Evolutionary conservation across 2,113 vertebrate genomes (phyloP), one percentile per base, ranked within the genome.

Genomic region (Pao palembangensis): DNA sequence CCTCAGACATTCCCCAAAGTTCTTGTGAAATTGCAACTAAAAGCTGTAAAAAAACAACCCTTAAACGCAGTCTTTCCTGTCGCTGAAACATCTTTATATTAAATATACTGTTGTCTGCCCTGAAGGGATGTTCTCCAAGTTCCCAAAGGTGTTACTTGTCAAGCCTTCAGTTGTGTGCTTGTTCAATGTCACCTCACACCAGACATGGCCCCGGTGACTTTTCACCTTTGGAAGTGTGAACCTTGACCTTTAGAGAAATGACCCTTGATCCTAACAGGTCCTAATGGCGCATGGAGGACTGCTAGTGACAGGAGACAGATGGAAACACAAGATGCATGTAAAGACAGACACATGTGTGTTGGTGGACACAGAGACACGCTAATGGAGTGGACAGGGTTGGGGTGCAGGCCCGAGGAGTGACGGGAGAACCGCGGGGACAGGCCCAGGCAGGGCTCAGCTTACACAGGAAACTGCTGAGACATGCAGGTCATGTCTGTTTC

Each of bases 401-500:
- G 73, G 52, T 79, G 77, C 71, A 76, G 80, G 70, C 76, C 61
- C 7, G 65, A 70, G 59, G 75, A 83, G 63, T 87, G 85, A 87
- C 66, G 64, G 61, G 64, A 76, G 77, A 67, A 78, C 67, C 76
- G 60, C 54, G 28, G 69, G 61, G 64, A 59, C 76, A 63, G 42
- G 51, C 64, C 55, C 58, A 74, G 34, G 51, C 69, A 44, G 19
- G 56, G 66, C 73, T 82, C 70, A 19, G 68, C 80, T 83, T 64
- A 82, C 78, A 85, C 85, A 87, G 84, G 84, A 88, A 89, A 84
- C 83, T 83, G 80, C 83, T 87, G 81, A 89, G 83, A 89, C 83
- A 75, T 66, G 76, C 78, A 74, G 84, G 67, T 85, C 80, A 80
- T 69, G 80, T 80, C 81, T 78, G 76, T 58, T 87, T 73, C 82